Conservation (phyloP, 2,113 vertebrate genomes). For the Hyperoodon ampullatus region DNA sequence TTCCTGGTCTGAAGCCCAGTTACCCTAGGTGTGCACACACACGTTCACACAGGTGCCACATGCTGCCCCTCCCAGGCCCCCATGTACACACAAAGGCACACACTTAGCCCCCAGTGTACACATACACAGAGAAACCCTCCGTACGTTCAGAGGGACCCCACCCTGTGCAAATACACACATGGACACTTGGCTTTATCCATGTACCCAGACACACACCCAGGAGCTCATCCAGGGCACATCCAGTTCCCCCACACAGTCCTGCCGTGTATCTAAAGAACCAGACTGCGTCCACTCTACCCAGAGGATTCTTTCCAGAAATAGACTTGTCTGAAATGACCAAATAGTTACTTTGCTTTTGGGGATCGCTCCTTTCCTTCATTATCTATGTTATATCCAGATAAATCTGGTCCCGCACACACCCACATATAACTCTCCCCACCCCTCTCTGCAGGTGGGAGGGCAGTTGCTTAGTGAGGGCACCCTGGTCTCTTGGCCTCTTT, state of each 20-base stretch:
- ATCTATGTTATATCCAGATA: not conserved
- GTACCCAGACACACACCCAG: not conserved
- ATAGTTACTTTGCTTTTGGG: slow-evolving; percentile 35
- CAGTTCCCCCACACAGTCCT: not conserved
- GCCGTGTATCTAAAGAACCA: not conserved
- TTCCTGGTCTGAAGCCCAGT: not conserved
- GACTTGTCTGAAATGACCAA: slow-evolving; percentile 29
- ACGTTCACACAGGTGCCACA: not conserved
- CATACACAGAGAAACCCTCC: not conserved
- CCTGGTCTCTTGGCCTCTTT: not conserved
- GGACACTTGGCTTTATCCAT: not conserved
- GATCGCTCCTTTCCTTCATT: not conserved
- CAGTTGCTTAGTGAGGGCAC: not conserved
- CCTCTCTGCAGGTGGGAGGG: not conserved
- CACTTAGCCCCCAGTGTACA: not conserved
- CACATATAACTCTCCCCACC: not conserved
- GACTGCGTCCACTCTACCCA: not conserved
- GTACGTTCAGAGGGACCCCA: not conserved
- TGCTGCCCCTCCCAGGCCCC: not conserved
- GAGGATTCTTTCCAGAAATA: slow-evolving; percentile 13
- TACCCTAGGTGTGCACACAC: not conserved
- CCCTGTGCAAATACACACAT: not conserved
- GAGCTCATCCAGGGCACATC: not conserved
- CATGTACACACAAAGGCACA: not conserved
- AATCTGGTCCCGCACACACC: not conserved